These are phyloP conservation scores for Cacoxenus indagator DNA, from an alignment of 2,888 invertebrate genomes.

Conservation along the genomic window DNA sequence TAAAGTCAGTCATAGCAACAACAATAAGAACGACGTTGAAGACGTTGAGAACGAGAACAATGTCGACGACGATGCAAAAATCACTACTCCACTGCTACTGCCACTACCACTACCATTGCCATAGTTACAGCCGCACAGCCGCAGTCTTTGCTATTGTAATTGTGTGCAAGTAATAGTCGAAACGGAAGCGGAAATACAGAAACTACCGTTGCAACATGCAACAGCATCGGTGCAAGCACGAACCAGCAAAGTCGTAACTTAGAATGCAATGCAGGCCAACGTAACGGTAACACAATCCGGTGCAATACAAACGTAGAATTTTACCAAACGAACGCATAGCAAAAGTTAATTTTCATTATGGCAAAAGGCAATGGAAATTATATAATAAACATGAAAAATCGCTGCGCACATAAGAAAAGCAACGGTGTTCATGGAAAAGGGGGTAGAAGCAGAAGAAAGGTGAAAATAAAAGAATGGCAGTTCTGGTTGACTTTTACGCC, in stretches of 20 bases:
- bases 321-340: conserved; percentile 40
- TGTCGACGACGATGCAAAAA: neutral
- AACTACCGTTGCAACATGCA: conserved; percentile 4
- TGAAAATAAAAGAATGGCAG: too few species aligned
- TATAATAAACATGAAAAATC: conserved; percentile 23
- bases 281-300: neutral
- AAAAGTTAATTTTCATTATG: conserved; percentile 58
- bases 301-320: neutral
- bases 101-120: too few species aligned
- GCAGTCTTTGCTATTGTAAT: neutral
- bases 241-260: conserved; percentile 12
- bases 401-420: conserved; percentile 8
- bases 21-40: neutral
- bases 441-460: too few species aligned
- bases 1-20: neutral
- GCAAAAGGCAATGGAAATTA: conserved; percentile 29
- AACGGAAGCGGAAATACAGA: conserved; percentile 19
- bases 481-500: too few species aligned
- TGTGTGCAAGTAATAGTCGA: neutral
- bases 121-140: too few species aligned
- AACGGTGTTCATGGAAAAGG: neutral
- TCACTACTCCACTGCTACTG: too few species aligned
- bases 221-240: neutral
- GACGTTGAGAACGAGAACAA: neutral
- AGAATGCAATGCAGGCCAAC: neutral